Evolutionary conservation across 2,113 vertebrate species (phyloP).

Genomic region (Lamprologus lemairii): DNA sequence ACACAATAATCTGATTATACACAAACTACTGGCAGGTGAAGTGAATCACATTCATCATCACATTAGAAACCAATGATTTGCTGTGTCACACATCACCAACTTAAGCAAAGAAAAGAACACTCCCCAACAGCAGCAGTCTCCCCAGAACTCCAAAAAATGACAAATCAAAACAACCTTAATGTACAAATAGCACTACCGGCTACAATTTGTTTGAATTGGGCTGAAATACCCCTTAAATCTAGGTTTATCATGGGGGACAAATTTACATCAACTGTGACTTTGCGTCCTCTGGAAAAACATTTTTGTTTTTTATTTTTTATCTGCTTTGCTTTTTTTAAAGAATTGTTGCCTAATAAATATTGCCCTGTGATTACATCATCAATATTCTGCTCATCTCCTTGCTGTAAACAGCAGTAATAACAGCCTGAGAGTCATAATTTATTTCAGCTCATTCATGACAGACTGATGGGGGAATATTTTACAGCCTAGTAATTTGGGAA

Average conservation of each 20-base stretch:
- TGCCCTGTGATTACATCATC: background rate
- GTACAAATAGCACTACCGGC: background rate
- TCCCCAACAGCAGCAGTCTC: rapidly evolving
- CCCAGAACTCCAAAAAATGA: background rate
- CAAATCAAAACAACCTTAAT: background rate
- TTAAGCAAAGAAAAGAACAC: background rate
- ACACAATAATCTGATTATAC: background rate
- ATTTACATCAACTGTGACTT: background rate
- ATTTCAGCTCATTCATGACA: constrained; percentile 19
- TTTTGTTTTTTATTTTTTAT: background rate
- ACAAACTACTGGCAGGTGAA: background rate
- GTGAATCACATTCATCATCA: background rate
- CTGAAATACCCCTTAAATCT: background rate
- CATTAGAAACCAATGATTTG: background rate
- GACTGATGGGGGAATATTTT: constrained; percentile 20
- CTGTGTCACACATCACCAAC: background rate
- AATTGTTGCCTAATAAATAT: background rate
- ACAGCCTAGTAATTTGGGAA: constrained; percentile 30
- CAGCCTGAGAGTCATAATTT: constrained; percentile 3
- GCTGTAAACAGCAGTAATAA: constrained; percentile 16
- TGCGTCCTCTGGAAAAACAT: background rate
- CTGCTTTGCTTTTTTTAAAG: background rate
- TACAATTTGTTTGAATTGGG: background rate
- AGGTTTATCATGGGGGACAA: background rate
- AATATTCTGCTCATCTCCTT: constrained; percentile 1